These are phyloP conservation scores for Vesta saturnalis DNA, from an alignment of 2,888 invertebrate species.

Conservation along the genomic window DNA sequence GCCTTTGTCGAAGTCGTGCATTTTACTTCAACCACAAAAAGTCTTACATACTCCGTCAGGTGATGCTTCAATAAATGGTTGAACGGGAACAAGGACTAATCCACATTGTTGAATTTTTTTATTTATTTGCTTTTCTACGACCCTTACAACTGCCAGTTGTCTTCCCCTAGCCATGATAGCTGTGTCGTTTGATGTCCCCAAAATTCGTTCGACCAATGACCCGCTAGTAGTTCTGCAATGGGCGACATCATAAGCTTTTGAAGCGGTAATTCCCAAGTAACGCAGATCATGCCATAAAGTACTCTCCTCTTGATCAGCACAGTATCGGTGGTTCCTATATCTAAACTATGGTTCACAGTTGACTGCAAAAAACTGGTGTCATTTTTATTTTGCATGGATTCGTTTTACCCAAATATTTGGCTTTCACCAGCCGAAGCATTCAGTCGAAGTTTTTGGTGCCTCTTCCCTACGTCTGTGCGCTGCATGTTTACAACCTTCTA, in stretches of 20 bases:
- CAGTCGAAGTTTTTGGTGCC: not conserved
- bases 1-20: not conserved
- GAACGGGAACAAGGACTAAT: not conserved
- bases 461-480: too few species aligned
- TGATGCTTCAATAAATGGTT: not conserved
- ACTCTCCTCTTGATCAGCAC: not conserved
- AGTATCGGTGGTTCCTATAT: not conserved
- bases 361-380: too few species aligned
- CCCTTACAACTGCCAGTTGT: not conserved
- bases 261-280: not conserved
- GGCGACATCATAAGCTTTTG: not conserved
- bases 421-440: not conserved
- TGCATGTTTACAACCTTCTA: not conserved
- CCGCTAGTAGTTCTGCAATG: not conserved
- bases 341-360: not conserved
- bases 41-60: not conserved
- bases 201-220: not conserved
- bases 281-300: not conserved
- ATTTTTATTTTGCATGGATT: not conserved
- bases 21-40: not conserved
- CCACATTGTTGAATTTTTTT: not conserved
- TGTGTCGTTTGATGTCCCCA: not conserved
- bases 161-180: not conserved
- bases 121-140: not conserved
- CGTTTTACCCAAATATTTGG: too few species aligned